A percentile compares a stretch with the other conserved stretches of the same genome.
These are phyloP conservation scores for Heliconius erato DNA, from an alignment of 2,888 invertebrate species.

Conservation along the genomic window DNA sequence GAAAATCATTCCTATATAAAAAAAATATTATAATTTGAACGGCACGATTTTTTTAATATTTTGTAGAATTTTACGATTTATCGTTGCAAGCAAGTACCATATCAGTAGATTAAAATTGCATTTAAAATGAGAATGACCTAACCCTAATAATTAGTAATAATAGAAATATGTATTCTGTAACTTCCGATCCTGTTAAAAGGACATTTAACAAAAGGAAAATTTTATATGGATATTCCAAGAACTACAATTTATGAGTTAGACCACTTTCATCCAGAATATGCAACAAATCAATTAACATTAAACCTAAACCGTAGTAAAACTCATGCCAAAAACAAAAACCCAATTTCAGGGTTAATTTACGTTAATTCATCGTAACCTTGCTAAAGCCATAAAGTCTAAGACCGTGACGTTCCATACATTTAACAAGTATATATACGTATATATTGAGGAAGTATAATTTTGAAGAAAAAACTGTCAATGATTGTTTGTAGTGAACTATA, in stretches of 20 bases:
- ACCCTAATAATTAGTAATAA: no score
- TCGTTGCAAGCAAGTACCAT: neutral
- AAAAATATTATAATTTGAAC: no score
- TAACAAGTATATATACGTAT: neutral
- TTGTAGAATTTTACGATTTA: no score
- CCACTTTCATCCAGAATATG: neutral
- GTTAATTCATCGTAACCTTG: conserved; percentile 11
- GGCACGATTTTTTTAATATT: no score
- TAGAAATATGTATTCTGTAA: no score
- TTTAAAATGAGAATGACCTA: neutral
- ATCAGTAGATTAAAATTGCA: neutral
- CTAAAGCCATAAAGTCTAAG: neutral
- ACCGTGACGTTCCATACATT: conserved; percentile 5
- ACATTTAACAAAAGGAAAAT: no score
- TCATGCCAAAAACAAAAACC: neutral
- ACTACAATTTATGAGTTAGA: neutral
- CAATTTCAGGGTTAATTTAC: conserved; percentile 17
- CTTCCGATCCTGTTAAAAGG: no score
- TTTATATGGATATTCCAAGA: no score
- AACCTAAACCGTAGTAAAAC: neutral
- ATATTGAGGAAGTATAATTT: neutral
- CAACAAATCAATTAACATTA: neutral
- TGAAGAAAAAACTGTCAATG: neutral
- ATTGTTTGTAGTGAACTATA: neutral
- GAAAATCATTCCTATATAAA: no score